Base-by-base conservation (phyloP, 1,140 invertebrate genomes). In the Sitophilus oryzae region DNA sequence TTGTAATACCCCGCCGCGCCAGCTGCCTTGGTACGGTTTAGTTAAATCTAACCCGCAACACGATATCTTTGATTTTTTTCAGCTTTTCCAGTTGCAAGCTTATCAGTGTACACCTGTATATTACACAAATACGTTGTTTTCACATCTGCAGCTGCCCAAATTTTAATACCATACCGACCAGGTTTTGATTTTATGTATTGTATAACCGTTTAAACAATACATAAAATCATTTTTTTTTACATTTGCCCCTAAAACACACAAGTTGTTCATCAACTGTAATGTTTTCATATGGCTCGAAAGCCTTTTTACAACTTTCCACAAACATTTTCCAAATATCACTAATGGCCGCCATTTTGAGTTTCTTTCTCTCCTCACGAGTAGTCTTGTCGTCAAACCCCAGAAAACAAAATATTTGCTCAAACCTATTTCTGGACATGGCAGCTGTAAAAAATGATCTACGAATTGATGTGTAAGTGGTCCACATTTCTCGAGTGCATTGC, bases 291-390 rank as follows among this genome's bases (percentile, higher is more conserved):
- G 61, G 62, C 38, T 46, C 57, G 57, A 67, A 71, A 53, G 18
- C 42, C 42, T 64, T 54, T 61, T 58, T 21, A 46, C 65, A 69
- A 16, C 58, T 65, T 9, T 47, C 11, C 21, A 66, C 62, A 57
- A 69, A 63, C 5, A 59, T 20, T 11, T 73, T 61, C 58, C 64
- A 71, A 20, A 73, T 16, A 3, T 66, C 38, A 48, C 67, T 45
- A 23, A 73, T 61, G 21, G 57, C 54, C 40, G 64, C 62, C n/a
- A 73, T 51, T 43, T 70, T 72, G 51, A 37, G 21, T 43, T 25
- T 15, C 20, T 45, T 37, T 34, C 63, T 30, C 20, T 61, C 22
- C 1, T 11, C n/a, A 3, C 61, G n/a, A n/a, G n/a, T n/a, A n/a
- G n/a, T n/a, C n/a, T n/a, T n/a, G n/a, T n/a, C n/a, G n/a, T n/a